These are phyloP conservation scores for Callionymus lyra DNA, from an alignment of 2,113 vertebrate species.

Conservation along the genomic window DNA sequence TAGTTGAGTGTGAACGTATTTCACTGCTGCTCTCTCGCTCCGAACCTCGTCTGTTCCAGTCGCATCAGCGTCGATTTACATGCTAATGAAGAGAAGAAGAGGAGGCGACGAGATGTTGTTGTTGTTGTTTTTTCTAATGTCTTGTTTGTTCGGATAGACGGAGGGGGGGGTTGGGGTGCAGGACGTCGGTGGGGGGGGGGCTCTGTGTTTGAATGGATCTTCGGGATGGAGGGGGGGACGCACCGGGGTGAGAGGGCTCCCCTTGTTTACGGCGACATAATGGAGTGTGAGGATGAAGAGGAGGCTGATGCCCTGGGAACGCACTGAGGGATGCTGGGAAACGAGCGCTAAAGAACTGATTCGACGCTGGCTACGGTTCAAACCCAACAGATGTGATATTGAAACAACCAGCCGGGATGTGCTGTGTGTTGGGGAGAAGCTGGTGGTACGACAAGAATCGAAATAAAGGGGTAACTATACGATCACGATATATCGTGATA, in stretches of 20 bases:
- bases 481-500: too few species aligned
- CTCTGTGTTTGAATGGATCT: not conserved
- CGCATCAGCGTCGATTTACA: slow-evolving; percentile 84
- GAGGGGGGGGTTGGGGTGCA: not conserved
- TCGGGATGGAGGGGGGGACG: not conserved
- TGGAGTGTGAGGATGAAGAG: slow-evolving; percentile 1
- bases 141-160: slow-evolving; percentile 72
- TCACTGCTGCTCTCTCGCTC: not conserved
- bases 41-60: not conserved
- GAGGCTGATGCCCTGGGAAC: slow-evolving; percentile 10
- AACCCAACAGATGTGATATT: too few species aligned
- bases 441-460: too few species aligned
- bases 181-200: not conserved
- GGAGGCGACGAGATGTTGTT: slow-evolving; percentile 14
- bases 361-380: too few species aligned
- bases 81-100: slow-evolving; percentile 83
- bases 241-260: not conserved
- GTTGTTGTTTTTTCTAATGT: slow-evolving; percentile 83
- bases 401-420: too few species aligned
- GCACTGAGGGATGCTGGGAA: slow-evolving; percentile 1
- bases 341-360: too few species aligned
- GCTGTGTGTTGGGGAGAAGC: too few species aligned
- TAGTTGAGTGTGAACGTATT: too few species aligned
- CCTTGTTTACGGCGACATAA: slow-evolving; percentile 10
- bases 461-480: too few species aligned